Conservation (phyloP, 2,888 invertebrate species). For the Cheilosia vulpina region DNA sequence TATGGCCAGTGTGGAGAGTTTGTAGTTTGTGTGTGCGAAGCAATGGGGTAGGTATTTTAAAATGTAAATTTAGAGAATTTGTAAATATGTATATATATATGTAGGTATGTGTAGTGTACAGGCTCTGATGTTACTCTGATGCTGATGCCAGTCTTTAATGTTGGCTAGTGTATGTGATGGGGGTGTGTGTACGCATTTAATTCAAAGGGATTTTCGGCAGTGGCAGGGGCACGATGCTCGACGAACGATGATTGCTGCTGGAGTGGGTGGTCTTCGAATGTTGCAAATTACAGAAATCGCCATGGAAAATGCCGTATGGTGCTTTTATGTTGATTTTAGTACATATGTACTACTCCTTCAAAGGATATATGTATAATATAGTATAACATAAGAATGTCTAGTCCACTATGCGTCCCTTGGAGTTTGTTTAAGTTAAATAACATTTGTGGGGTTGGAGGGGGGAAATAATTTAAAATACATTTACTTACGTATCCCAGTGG, state of each 20-base stretch:
- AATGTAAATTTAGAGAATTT: slow-evolving; percentile 75
- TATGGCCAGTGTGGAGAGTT: slow-evolving; percentile 73
- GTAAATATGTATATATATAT: slow-evolving; percentile 58
- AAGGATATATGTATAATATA: slow-evolving; percentile 35
- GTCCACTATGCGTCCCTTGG: slow-evolving; percentile 71
- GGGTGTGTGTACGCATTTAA: slow-evolving; percentile 73
- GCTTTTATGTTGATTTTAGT: slow-evolving; percentile 71
- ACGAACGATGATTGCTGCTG: slow-evolving; percentile 54
- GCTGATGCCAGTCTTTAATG: slow-evolving; percentile 53
- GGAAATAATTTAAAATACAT: slow-evolving; percentile 73
- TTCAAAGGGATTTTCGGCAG: slow-evolving; percentile 69
- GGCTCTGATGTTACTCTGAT: slow-evolving; percentile 1
- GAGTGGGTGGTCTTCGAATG: slow-evolving; percentile 73
- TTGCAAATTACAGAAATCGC: slow-evolving; percentile 75
- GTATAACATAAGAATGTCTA: slow-evolving; percentile 65
- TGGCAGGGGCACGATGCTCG: slow-evolving; percentile 27
- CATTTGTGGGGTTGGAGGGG: slow-evolving; percentile 3
- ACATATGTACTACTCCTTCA: slow-evolving; percentile 59
- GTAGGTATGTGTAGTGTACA: slow-evolving; percentile 25
- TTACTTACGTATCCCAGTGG: slow-evolving; percentile 72
- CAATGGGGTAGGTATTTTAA: slow-evolving; percentile 74
- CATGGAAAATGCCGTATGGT: slow-evolving; percentile 74
- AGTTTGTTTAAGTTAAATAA: slow-evolving; percentile 74
- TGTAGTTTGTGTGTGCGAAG: slow-evolving; percentile 65
- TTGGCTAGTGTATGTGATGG: slow-evolving; percentile 62